Evolutionary conservation across 1,140 invertebrate species (phyloP).

Genomic region (Oreohelix idahoensis): DNA sequence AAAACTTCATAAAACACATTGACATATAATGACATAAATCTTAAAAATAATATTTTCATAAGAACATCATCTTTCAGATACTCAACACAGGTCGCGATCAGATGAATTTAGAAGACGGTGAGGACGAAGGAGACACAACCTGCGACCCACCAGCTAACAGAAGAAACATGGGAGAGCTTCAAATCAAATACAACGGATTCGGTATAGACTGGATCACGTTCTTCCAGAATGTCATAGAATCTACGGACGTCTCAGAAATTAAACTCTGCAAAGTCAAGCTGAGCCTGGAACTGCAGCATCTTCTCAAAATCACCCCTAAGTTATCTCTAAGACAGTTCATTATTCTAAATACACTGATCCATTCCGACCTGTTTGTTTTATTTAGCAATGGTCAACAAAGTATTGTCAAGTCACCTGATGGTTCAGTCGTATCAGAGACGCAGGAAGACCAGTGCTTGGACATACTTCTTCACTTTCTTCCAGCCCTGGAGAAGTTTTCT

Average conservation of each 20-base stretch:
- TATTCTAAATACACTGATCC: slow-evolving; percentile 49
- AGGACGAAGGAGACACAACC: neutral
- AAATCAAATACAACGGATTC: slow-evolving; percentile 39
- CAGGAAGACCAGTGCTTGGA: slow-evolving; percentile 48
- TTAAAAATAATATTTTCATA: no score
- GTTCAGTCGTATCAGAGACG: neutral
- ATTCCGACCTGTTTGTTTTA: slow-evolving; percentile 46
- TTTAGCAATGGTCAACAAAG: slow-evolving; percentile 5
- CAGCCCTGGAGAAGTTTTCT: slow-evolving; percentile 37
- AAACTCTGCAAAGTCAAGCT: slow-evolving; percentile 42
- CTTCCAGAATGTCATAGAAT: slow-evolving; percentile 42
- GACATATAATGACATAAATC: no score
- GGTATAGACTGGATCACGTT: slow-evolving; percentile 49
- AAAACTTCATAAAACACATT: no score
- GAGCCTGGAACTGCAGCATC: slow-evolving; percentile 40
- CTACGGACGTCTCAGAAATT: slow-evolving; percentile 31
- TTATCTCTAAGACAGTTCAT: slow-evolving; percentile 43
- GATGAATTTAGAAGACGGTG: neutral
- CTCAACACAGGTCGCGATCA: slow-evolving; percentile 22
- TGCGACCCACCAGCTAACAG: slow-evolving; percentile 10
- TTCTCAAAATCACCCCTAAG: slow-evolving; percentile 48
- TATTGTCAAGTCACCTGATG: neutral
- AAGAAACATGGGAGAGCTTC: slow-evolving; percentile 37
- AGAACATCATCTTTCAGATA: slow-evolving; percentile 3
- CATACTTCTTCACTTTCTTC: slow-evolving; percentile 42